Evolutionary conservation across 2,797 vertebrate genomes (phyloP), one percentile per base, ranked within the genome.

Genomic region (Acridotheres tristis): DNA sequence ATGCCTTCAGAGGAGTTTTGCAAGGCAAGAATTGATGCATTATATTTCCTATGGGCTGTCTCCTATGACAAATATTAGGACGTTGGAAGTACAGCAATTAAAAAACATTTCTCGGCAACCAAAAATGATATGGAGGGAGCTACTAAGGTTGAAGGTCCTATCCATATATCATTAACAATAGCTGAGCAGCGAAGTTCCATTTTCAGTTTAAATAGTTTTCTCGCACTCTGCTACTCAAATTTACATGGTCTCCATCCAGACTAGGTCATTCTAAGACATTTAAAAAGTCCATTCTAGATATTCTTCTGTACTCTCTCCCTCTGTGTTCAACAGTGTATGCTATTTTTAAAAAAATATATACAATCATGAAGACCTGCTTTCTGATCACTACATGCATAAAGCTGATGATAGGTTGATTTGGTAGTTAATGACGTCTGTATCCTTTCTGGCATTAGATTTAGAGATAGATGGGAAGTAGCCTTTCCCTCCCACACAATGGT

Each of bases 241-340:
- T 58, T 78, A 47, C 19, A 29, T 5, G 9, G 12, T 48, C 8
- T 51, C 1, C 1, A 51, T 43, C 5, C 19, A 78, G 36, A 69
- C 18, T 55, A 68, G 3, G 3, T 75, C 81, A 53, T 80, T 77
- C 23, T 34, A 71, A 85, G 10, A 71, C 12, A 71, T 48, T 55
- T 12, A 0, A 17, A 47, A 74, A 30, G 2, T 5, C 9, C 51
- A 0, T 50, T 75, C 23, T 59, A 3, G 14, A 34, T 38, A 7
- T 57, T 12, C 13, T 9, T 68, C 16, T 55, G 4, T 36, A 32
- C 3, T 14, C 0, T 38, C 19, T 27, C 12, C 12, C 25, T 47
- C 16, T 67, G 7, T 26, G 34, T 63, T 78, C 36, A 50, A 14
- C 3, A 45, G 2, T 3, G 11, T 47, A 74, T 58, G 8, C 5